phyloP scores from a whole-genome alignment of 2,888 invertebrate genomes.

The Synanthedon vespiformis region DNA sequence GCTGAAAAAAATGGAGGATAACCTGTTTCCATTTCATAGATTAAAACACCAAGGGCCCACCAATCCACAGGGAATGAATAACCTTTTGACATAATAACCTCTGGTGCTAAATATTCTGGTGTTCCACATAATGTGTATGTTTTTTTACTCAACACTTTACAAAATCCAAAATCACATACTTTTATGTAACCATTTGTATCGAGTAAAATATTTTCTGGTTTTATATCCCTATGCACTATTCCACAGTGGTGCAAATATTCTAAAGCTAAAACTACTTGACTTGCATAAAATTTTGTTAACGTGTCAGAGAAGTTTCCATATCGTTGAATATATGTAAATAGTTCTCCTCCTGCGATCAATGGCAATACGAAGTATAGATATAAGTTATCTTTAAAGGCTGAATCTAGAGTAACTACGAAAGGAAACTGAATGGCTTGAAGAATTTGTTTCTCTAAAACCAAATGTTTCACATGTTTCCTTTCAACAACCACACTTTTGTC shows the following conservation, averaged over 20 bases:
- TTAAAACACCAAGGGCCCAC: slow-evolving; percentile 92
- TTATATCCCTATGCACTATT: slow-evolving; percentile 88
- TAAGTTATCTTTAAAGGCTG: slow-evolving; percentile 85
- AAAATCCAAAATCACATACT: slow-evolving; percentile 94
- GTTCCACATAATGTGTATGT: slow-evolving; percentile 96
- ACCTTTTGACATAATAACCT: slow-evolving; percentile 88
- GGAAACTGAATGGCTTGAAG: slow-evolving; percentile 86
- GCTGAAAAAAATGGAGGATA: slow-evolving; percentile 91
- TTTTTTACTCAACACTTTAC: slow-evolving; percentile 79
- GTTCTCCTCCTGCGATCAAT: slow-evolving; percentile 85
- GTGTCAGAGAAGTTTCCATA: slow-evolving; percentile 76
- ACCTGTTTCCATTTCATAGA: slow-evolving; percentile 91
- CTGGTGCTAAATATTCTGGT: slow-evolving; percentile 95
- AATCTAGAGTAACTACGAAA: slow-evolving; percentile 84
- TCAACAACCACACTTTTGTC: slow-evolving; percentile 88
- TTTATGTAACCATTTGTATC: slow-evolving; percentile 81
- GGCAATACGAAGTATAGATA: slow-evolving; percentile 88
- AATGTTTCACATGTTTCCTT: slow-evolving; percentile 88
- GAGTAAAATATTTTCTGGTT: slow-evolving; percentile 90
- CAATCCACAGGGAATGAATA: slow-evolving; percentile 93
- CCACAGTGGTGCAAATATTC: slow-evolving; percentile 91
- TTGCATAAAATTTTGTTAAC: slow-evolving; percentile 86
- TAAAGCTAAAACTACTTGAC: slow-evolving; percentile 87
- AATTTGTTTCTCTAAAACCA: slow-evolving; percentile 88
- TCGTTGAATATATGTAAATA: slow-evolving; percentile 81